A percentile compares a stretch with the other conserved stretches of the same genome.
Evolutionary conservation across 2,888 invertebrate species (phyloP).

Genomic region (Sarcophaga carnaria): DNA sequence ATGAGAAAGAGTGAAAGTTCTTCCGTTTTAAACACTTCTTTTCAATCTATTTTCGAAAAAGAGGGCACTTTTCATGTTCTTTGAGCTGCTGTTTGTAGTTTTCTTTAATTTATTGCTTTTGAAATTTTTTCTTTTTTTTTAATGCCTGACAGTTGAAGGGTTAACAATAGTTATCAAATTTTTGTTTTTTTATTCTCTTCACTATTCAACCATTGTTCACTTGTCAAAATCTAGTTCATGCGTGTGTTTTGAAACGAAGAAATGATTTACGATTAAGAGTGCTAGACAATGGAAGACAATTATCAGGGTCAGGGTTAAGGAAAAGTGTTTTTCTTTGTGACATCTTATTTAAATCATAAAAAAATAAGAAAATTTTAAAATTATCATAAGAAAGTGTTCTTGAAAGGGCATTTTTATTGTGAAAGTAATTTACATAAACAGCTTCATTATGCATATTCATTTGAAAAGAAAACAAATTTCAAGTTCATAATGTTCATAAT

Average conservation of each 20-base stretch:
- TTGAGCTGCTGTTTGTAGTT: slow-evolving; percentile 56
- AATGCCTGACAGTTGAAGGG: slow-evolving; percentile 64
- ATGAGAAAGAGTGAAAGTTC: slow-evolving; percentile 66
- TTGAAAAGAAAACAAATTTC: slow-evolving; percentile 44
- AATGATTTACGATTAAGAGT: background rate
- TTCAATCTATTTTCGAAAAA: slow-evolving; percentile 7
- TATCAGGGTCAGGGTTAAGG: slow-evolving; percentile 66
- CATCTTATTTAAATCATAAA: slow-evolving; percentile 24
- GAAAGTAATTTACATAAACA: slow-evolving; percentile 2
- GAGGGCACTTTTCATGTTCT: slow-evolving; percentile 55
- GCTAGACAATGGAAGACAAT: background rate
- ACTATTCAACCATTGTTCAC: slow-evolving; percentile 54
- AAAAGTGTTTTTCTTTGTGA: slow-evolving; percentile 62
- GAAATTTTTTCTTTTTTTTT: slow-evolving; percentile 47
- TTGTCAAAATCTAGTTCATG: slow-evolving; percentile 66
- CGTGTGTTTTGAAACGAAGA: background rate
- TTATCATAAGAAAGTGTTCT: slow-evolving; percentile 51
- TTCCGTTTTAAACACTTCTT: slow-evolving; percentile 50
- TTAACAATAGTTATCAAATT: slow-evolving; percentile 55
- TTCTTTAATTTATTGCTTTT: background rate
- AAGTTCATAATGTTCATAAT: background rate
- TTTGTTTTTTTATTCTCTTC: slow-evolving; percentile 17
- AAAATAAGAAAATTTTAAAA: background rate
- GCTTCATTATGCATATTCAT: background rate
- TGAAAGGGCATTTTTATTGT: background rate